These are phyloP conservation scores for Tetrax tetrax DNA, from an alignment of 2,113 vertebrate genomes.

Conservation along the genomic window DNA sequence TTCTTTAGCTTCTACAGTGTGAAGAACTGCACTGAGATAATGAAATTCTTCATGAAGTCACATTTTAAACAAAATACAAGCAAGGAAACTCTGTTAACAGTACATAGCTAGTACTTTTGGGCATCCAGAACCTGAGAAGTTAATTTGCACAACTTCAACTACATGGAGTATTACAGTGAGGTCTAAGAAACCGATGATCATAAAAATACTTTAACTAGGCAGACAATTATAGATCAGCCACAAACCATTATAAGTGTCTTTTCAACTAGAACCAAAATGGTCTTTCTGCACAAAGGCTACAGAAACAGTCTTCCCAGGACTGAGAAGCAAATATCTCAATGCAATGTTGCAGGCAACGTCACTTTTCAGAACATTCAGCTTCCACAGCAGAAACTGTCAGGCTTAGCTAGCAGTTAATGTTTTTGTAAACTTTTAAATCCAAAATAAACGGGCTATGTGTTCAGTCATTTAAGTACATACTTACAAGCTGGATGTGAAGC, in stretches of 20 bases:
- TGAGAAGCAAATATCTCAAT: not conserved
- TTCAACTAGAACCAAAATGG: not conserved
- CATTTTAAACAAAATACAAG: not conserved
- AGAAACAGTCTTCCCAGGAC: not conserved
- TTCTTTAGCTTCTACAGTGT: not conserved
- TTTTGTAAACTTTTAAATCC: not conserved
- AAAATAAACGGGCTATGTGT: not conserved
- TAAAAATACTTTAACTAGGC: not conserved
- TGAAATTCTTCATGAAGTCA: not conserved
- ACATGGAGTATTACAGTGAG: not conserved
- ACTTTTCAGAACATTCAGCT: not conserved
- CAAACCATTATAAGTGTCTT: not conserved
- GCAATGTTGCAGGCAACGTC: fast-evolving
- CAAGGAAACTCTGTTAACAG: not conserved
- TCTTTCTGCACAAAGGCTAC: not conserved
- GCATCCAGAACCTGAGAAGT: not conserved
- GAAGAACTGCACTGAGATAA: not conserved
- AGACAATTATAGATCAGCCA: not conserved
- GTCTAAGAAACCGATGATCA: not conserved
- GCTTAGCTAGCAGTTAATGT: not conserved
- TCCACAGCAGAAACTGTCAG: not conserved
- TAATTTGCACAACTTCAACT: not conserved
- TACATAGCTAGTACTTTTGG: not conserved
- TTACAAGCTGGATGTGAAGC: not conserved
- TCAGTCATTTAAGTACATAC: not conserved